Percentiles rank a stretch among this genome's conserved stretches.
Evolutionary conservation across 2,797 vertebrate species (phyloP).

Genomic region (Anguilla marmorata): DNA sequence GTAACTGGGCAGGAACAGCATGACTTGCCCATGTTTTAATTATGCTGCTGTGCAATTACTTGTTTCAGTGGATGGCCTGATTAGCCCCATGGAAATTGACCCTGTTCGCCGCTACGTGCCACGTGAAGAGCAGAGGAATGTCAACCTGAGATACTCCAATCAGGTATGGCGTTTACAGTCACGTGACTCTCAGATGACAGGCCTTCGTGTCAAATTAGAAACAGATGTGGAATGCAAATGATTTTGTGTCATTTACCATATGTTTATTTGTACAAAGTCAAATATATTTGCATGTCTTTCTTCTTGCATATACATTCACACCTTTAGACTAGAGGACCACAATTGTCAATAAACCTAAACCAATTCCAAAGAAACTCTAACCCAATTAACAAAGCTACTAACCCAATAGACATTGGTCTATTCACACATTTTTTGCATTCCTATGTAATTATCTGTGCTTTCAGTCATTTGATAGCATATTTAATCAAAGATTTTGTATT

Average conservation of each 20-base stretch:
- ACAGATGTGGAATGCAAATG: neutral
- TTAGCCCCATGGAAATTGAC: conserved; percentile 93
- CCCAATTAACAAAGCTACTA: neutral
- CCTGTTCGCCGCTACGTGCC: conserved; percentile 85
- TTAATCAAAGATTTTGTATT: neutral
- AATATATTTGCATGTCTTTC: neutral
- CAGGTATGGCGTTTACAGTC: conserved; percentile 72
- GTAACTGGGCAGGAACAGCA: neutral
- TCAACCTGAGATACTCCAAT: conserved; percentile 97
- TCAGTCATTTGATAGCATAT: neutral
- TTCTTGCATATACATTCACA: neutral
- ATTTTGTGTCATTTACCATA: neutral
- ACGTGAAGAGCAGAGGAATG: conserved; percentile 83
- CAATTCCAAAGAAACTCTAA: neutral
- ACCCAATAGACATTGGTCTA: neutral
- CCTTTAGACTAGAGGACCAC: neutral
- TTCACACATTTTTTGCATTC: neutral
- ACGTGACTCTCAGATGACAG: neutral
- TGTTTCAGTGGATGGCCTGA: conserved; percentile 84
- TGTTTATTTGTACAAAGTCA: neutral
- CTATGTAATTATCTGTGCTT: neutral
- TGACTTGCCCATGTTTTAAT: neutral
- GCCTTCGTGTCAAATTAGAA: neutral
- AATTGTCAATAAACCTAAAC: too few species aligned
- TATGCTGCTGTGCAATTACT: neutral